A percentile compares a stretch with the other conserved stretches of the same genome.
Evolutionary conservation across 2,113 vertebrate species (phyloP).

Genomic region (Menura novaehollandiae): DNA sequence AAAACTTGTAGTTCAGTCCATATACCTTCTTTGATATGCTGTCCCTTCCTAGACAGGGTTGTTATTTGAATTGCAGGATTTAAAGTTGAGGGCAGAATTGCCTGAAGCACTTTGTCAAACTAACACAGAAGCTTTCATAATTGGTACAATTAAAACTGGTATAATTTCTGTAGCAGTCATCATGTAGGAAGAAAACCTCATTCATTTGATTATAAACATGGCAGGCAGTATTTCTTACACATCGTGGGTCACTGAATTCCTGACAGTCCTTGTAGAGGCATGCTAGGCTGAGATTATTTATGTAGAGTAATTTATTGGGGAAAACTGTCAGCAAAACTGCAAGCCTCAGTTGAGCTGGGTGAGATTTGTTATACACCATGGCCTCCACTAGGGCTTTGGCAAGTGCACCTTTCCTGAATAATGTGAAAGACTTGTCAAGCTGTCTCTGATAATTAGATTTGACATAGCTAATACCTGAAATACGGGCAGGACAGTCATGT

Average conservation of each 20-base stretch:
- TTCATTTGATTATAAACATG: background rate
- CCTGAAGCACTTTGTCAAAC: background rate
- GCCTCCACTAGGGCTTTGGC: background rate
- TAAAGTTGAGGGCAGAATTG: background rate
- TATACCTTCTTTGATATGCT: background rate
- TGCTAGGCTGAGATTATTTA: background rate
- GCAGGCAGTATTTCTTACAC: background rate
- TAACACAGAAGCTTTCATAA: background rate
- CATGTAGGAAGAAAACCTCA: background rate
- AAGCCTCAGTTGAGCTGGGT: background rate
- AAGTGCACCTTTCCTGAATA: background rate
- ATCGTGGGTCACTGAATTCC: background rate
- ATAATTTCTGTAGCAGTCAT: background rate
- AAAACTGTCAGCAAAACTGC: background rate
- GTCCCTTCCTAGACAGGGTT: background rate
- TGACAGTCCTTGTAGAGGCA: background rate
- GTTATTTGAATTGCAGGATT: background rate
- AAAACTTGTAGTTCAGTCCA: background rate
- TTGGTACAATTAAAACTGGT: background rate
- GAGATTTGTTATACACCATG: background rate
- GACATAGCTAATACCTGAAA: conserved; percentile 52
- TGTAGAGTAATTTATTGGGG: background rate
- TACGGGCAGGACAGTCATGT: conserved; percentile 16
- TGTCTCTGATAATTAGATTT: conserved; percentile 21
- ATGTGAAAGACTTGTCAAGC: conserved; percentile 23